Conservation (phyloP, 2,888 invertebrate species). For the Sclerodermus sp. region DNA sequence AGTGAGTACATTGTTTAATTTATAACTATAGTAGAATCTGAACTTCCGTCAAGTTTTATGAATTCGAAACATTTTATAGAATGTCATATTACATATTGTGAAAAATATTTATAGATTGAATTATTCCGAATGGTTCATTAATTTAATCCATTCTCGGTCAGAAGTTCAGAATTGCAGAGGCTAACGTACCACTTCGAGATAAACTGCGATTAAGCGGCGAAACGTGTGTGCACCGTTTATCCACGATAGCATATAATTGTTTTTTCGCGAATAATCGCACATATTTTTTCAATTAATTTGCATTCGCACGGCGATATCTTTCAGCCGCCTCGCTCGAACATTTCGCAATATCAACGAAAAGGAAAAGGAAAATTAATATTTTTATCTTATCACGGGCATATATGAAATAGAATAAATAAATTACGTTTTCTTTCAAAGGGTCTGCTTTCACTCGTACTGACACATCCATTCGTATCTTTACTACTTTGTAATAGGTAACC, state of each 20-base stretch:
- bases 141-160: constrained; percentile 28
- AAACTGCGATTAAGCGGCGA: constrained; percentile 31
- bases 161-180: constrained; percentile 43
- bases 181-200: constrained; percentile 38
- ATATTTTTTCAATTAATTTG: constrained; percentile 35
- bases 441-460: too few species aligned
- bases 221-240: constrained; percentile 6
- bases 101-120: too few species aligned
- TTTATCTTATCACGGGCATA: constrained; percentile 33
- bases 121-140: too few species aligned
- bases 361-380: constrained; percentile 18
- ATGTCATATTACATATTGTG: too few species aligned
- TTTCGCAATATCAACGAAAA: constrained; percentile 20
- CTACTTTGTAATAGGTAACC: too few species aligned
- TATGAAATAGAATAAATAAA: too few species aligned
- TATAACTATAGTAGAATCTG: too few species aligned
- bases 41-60: too few species aligned
- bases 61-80: too few species aligned
- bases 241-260: constrained; percentile 19
- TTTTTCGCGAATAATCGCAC: constrained; percentile 24
- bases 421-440: too few species aligned
- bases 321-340: constrained; percentile 8
- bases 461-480: too few species aligned
- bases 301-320: constrained; percentile 21
- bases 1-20: too few species aligned